Evolutionary conservation across 2,888 invertebrate species (phyloP), one percentile per base, ranked within the genome.

Genomic region (Eupithecia centaureata): DNA sequence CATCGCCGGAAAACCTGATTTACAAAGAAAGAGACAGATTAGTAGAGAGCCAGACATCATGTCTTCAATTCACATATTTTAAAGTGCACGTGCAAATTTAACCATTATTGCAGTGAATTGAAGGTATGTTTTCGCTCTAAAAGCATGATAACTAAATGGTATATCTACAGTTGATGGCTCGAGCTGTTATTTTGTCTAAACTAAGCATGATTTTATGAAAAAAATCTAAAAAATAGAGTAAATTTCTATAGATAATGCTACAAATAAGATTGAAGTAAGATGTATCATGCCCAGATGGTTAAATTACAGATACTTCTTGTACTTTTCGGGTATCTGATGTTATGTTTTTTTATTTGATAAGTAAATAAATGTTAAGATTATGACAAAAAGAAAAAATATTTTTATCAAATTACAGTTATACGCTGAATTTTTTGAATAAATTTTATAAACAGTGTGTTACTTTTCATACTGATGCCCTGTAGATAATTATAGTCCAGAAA

Each of bases 21-120:
- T 57, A 56, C 60, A 70, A 57, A 71, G 58, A 47, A 69, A 56
- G 60, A 71, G 57, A 68, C 61, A 70, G 75, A 77, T 79, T 79
- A 84, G 83, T 82, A 83, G 91, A 92, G 91, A 93, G 92, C 92
- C 93, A 94, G 93, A 94, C 92, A 90, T 85, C 88, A 91, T 89
- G 88, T 90, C 92, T 90, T 89, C 93, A 92, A 92, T 92, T 92
- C 92, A 92, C 91, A 74, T 76, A 73, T 68, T 74, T 75, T 72
- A 61, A 35, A 76, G 85, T 83, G 85, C 84, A 75, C 73, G 86
- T 87, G 86, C 84, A 75, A 80, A 78, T 79, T 81, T 76, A 70
- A 85, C 71, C 73, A n/a, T 30, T 28, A 70, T 70, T 67, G 61
- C 64, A 67, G 67, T 92, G 93, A 92, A 93, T 92, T 92, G 92